Percentiles rank a stretch among this genome's conserved stretches.
These are phyloP conservation scores for Salvator merianae DNA, from an alignment of 2,113 vertebrate genomes.

Conservation along the genomic window DNA sequence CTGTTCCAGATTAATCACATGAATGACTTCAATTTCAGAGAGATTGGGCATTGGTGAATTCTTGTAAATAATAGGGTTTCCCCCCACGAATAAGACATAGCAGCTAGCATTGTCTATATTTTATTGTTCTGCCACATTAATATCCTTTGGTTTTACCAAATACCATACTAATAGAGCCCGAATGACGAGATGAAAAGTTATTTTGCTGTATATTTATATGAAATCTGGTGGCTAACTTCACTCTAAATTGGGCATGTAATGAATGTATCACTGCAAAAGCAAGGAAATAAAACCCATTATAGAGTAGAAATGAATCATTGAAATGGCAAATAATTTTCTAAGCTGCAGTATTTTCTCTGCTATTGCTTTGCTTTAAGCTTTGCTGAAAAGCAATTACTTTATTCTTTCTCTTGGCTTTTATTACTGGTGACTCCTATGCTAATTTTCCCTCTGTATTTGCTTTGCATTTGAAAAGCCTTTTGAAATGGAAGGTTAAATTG, in stretches of 20 bases:
- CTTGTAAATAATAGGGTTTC: slow-evolving; percentile 32
- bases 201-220: slow-evolving; percentile 55
- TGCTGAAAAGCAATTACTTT: slow-evolving; percentile 66
- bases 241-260: slow-evolving; percentile 74
- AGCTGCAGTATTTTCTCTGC: slow-evolving; percentile 65
- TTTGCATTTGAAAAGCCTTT: slow-evolving; percentile 57
- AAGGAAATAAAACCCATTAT: slow-evolving; percentile 70
- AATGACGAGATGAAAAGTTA: slow-evolving; percentile 51
- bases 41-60: not conserved
- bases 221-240: slow-evolving; percentile 61
- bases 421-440: slow-evolving; percentile 64
- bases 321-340: slow-evolving; percentile 70
- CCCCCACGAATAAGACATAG: slow-evolving; percentile 2
- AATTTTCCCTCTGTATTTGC: slow-evolving; percentile 46
- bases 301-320: slow-evolving; percentile 68
- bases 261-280: slow-evolving; percentile 68
- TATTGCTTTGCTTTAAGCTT: slow-evolving; percentile 70
- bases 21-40: not conserved
- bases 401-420: slow-evolving; percentile 66
- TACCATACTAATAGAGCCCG: slow-evolving; percentile 16
- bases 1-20: not conserved
- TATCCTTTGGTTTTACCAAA: not conserved
- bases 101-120: slow-evolving; percentile 24
- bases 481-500: slow-evolving; percentile 45
- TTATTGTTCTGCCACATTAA: slow-evolving; percentile 27